phyloP scores from a whole-genome alignment of 2,888 invertebrate species.

The Crocallis elinguaria region DNA sequence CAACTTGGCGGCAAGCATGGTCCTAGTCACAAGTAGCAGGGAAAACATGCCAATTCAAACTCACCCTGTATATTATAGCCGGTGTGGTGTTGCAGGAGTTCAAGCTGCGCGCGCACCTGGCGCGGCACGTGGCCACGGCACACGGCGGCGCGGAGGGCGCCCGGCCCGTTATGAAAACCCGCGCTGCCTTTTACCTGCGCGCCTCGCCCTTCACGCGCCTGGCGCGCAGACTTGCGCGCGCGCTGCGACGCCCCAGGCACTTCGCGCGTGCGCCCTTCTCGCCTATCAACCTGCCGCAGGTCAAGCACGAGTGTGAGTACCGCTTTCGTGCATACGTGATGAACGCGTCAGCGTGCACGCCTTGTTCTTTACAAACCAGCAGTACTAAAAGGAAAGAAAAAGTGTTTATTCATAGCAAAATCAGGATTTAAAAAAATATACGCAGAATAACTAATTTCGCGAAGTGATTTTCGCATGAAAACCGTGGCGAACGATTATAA shows the following conservation, averaged over 20 bases:
- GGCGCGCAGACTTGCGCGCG: conserved; percentile 93
- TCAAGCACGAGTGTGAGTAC: conserved; percentile 94
- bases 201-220: conserved; percentile 96
- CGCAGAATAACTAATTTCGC: no score
- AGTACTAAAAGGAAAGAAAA: no score
- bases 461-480: no score
- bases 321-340: neutral
- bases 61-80: no score
- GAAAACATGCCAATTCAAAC: no score
- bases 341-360: no score
- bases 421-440: no score
- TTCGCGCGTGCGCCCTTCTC: conserved; percentile 95
- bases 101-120: conserved; percentile 96
- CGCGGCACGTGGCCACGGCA: conserved; percentile 96
- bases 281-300: conserved; percentile 90
- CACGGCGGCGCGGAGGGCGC: conserved; percentile 90
- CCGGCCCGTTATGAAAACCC: conserved; percentile 98
- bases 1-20: no score
- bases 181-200: conserved; percentile 97
- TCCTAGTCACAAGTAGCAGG: no score
- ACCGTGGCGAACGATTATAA: no score
- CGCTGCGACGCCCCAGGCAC: conserved; percentile 92
- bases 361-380: no score
- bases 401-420: no score
- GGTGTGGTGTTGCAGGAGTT: conserved; percentile 87